Evolutionary conservation across 2,888 invertebrate genomes (phyloP).

Genomic region (Drosophila antonietae): DNA sequence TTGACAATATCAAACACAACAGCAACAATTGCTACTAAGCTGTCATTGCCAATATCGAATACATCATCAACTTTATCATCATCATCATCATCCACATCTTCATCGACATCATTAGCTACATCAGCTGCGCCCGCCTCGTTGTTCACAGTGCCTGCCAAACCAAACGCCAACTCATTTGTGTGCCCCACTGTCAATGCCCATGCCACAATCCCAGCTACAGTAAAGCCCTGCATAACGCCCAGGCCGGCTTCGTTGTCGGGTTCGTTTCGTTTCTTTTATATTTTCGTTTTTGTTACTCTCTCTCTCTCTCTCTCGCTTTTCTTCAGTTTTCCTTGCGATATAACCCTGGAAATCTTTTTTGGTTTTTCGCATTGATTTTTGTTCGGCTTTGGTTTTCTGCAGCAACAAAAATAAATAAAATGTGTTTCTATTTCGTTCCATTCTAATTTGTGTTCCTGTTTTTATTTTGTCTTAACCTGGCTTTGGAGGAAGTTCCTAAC

Average conservation of each 20-base stretch:
- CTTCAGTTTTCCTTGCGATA: conserved; percentile 23
- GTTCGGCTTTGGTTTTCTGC: conserved; percentile 41
- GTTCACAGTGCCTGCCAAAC: conserved; percentile 55
- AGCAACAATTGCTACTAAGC: conserved; percentile 44
- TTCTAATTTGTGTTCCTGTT: conserved; percentile 20
- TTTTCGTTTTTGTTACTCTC: conserved; percentile 50
- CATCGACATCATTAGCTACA: conserved; percentile 15
- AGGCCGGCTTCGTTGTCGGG: conserved; percentile 85
- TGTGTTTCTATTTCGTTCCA: conserved; percentile 1
- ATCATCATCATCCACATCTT: conserved; percentile 39
- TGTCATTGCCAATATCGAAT: conserved; percentile 50
- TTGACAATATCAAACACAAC: conserved; percentile 22
- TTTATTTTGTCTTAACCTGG: conserved; percentile 33
- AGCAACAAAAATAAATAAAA: not conserved
- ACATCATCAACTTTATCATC: conserved; percentile 44
- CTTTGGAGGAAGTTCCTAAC: conserved; percentile 26
- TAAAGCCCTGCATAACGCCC: conserved; percentile 84
- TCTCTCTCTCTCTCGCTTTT: conserved; percentile 2
- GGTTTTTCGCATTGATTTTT: conserved; percentile 12
- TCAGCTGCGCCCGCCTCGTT: conserved; percentile 23
- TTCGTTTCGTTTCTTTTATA: conserved; percentile 75
- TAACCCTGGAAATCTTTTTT: conserved; percentile 16
- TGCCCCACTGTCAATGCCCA: conserved; percentile 54
- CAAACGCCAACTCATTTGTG: conserved; percentile 57
- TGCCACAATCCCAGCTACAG: conserved; percentile 49